phyloP scores from a whole-genome alignment of 1,140 invertebrate species.

The Artemia franciscana region DNA sequence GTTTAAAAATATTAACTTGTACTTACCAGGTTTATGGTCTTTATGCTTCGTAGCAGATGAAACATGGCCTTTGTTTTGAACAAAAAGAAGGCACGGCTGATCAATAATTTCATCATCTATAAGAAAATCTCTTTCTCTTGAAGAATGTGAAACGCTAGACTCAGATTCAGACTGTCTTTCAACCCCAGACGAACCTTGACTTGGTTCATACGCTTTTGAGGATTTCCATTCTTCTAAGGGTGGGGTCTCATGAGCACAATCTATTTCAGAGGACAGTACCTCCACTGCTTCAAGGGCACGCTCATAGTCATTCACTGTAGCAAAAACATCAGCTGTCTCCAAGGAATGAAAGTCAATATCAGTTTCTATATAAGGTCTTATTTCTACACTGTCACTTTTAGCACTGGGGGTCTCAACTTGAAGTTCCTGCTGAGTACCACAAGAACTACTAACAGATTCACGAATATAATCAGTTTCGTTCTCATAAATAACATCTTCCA shows the following conservation, averaged over 20 bases:
- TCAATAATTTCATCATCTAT: not conserved
- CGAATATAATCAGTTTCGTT: not conserved
- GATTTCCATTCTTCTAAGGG: not conserved
- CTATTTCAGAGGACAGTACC: not conserved
- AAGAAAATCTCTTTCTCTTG: not conserved
- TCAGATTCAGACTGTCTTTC: not conserved
- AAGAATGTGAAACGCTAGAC: not conserved
- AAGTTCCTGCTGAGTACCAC: not conserved
- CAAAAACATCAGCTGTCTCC: not conserved
- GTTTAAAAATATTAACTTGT: no score
- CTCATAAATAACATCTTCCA: not conserved
- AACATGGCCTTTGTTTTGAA: not conserved
- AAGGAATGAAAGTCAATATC: not conserved
- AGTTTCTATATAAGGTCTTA: not conserved
- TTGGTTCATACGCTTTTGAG: not conserved
- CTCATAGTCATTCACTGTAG: not conserved
- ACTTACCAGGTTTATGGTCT: no score
- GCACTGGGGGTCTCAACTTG: not conserved
- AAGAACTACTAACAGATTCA: not conserved
- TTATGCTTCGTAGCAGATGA: no score
- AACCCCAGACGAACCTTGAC: not conserved
- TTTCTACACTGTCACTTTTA: not conserved
- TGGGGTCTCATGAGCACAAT: not conserved
- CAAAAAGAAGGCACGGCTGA: not conserved
- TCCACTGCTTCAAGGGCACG: not conserved